Conservation (phyloP, 2,113 vertebrate species). For the Etheostoma spectabile region DNA sequence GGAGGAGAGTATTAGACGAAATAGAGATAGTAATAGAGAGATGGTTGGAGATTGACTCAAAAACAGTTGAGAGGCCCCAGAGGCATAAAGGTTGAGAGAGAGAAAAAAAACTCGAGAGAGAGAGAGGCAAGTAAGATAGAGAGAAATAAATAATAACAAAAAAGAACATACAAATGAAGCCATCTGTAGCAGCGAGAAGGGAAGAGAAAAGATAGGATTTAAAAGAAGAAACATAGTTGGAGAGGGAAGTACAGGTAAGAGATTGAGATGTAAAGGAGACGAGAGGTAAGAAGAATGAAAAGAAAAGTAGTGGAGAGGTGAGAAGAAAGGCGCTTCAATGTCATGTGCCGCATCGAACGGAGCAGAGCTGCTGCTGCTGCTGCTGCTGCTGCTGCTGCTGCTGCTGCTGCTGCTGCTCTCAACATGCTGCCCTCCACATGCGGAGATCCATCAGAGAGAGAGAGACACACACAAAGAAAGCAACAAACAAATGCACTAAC, state of each 20-base stretch:
- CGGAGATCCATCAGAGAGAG: slow-evolving; percentile 24
- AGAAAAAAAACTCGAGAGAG: slow-evolving; percentile 12
- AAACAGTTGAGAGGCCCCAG: slow-evolving; percentile 20
- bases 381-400: slow-evolving; percentile 44
- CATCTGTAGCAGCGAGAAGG: slow-evolving; percentile 37
- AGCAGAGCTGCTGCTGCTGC: slow-evolving; percentile 31
- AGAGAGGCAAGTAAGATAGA: slow-evolving; percentile 31
- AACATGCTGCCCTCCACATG: slow-evolving; percentile 45
- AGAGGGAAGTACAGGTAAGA: neutral
- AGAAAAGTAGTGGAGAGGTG: too few relatives aligned
- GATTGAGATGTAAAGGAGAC: neutral
- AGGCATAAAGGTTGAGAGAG: slow-evolving; percentile 39
- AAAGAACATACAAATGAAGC: slow-evolving; percentile 67
- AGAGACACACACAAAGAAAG: slow-evolving; percentile 9
- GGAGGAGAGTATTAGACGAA: slow-evolving; percentile 56
- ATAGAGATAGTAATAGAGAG: slow-evolving; percentile 55
- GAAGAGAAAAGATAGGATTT: neutral
- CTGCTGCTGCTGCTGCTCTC: slow-evolving; percentile 39
- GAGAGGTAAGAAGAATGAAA: neutral
- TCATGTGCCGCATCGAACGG: slow-evolving; percentile 11
- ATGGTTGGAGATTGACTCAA: slow-evolving; percentile 46
- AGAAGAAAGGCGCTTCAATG: slow-evolving; percentile 12
- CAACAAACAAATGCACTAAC: neutral
- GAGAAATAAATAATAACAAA: neutral
- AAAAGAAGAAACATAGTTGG: neutral